These are phyloP conservation scores for Zoanthus sociatus DNA, from an alignment of 92 coral and sea anemone species.

Conservation along the genomic window DNA sequence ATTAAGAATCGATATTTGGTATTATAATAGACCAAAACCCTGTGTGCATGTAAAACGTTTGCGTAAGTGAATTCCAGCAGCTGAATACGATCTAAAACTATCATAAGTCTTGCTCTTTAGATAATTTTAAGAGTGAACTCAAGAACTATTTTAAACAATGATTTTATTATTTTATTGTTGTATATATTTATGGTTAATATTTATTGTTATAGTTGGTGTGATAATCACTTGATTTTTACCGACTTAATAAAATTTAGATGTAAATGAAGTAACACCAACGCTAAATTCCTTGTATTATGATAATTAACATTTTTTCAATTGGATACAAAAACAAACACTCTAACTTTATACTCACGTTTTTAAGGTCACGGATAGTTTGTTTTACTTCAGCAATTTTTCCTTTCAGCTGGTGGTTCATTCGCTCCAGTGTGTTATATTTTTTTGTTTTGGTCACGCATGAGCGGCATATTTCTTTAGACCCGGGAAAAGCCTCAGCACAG, in stretches of 20 bases:
- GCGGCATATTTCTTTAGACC: constrained; percentile 6
- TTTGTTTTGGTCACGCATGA: constrained; percentile 8
- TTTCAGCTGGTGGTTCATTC: background rate
- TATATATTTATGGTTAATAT: too few relatives aligned
- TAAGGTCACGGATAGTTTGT: constrained; percentile 42
- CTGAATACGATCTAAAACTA: background rate
- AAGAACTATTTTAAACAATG: too few relatives aligned
- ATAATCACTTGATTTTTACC: too few relatives aligned
- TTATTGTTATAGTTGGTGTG: too few relatives aligned
- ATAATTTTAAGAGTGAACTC: too few relatives aligned
- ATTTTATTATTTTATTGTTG: too few relatives aligned
- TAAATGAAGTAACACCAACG: background rate
- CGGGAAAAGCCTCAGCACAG: constrained; percentile 1
- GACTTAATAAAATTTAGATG: too few relatives aligned
- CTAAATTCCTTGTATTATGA: background rate
- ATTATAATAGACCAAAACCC: background rate
- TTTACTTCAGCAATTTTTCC: constrained; percentile 29
- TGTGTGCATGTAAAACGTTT: background rate
- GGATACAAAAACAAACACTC: background rate
- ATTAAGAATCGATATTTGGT: background rate
- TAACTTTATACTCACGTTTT: constrained; percentile 34
- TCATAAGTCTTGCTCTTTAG: too few relatives aligned
- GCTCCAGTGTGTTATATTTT: background rate
- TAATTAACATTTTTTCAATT: background rate
- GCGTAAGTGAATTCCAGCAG: background rate